Evolutionary conservation across 92 coral and sea anemone genomes (phyloP), one percentile per base, ranked within the genome.

Genomic region (Paramuricea clavata): DNA sequence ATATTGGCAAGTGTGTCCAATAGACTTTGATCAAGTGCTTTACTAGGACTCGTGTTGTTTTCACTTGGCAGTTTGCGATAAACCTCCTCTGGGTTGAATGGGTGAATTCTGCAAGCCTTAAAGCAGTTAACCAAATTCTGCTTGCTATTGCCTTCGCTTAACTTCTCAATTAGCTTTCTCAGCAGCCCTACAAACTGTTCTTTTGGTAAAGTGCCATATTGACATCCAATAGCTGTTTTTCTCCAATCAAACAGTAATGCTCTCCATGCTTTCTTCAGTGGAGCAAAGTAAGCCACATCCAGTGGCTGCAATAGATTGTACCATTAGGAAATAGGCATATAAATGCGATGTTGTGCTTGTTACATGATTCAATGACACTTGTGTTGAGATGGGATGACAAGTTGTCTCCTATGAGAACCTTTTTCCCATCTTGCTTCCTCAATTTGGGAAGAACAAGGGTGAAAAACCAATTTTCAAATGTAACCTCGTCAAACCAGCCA

Each of bases 21-120:
- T 16, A 62, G 12, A 62, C 70, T 62, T 62, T 62, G 70, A 62
- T 62, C 70, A 62, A 62, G 70, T 62, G 70, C 70, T 9, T 62
- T 62, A 31, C 70, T 62, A 11, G 70, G 70, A 62, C 70, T 62
- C 70, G 21, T 62, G 70, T 31, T 23, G 21, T 62, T 62, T 23
- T 62, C 70, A 31, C 70, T 62, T 23, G 34, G 5, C 32, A 62
- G 70, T 62, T 62, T 62, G 34, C 2, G 32, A 17, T 25, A 62
- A 62, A 62, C 70, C 19, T 62, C 70, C 2, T 62, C 34, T 28
- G 70, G 34, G 70, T 62, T 62, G 35, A 62, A 62, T 26, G 44
- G 44, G 44, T 39, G 10, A 4, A 39, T 4, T 31, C 70, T 31
- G 21, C 70, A 62, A 28, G 70, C 32, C 21, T 62, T 62, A 62